phyloP scores from a whole-genome alignment of 2,113 vertebrate species.

The Anseranas semipalmata region DNA sequence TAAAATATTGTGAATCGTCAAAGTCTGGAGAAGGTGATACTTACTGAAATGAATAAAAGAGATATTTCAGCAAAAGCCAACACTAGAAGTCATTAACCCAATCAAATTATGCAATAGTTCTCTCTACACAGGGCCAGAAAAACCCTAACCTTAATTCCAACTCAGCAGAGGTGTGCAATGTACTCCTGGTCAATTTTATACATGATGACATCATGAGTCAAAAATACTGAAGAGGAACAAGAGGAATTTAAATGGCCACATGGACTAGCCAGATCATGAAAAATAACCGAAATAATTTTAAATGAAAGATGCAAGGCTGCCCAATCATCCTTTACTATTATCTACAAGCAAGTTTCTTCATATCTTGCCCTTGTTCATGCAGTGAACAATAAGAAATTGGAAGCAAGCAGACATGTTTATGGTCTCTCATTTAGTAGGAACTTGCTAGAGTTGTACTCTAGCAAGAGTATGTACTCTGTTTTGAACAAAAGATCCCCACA shows the following conservation, averaged over 20 bases:
- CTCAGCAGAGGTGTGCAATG: background rate
- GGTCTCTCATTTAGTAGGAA: background rate
- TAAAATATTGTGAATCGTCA: background rate
- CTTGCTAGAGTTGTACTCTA: no score
- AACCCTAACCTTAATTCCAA: background rate
- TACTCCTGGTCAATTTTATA: background rate
- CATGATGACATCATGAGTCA: background rate
- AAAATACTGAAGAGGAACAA: background rate
- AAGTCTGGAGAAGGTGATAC: background rate
- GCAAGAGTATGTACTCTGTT: background rate
- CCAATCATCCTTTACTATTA: background rate
- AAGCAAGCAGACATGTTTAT: background rate
- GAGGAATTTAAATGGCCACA: background rate
- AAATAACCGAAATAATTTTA: background rate
- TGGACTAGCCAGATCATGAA: background rate
- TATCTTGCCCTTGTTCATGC: background rate
- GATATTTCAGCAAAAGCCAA: background rate
- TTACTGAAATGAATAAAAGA: background rate
- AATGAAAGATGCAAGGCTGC: background rate
- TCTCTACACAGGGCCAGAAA: background rate
- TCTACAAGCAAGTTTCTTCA: background rate
- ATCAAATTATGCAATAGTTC: background rate
- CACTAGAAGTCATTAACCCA: background rate
- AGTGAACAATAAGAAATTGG: background rate
- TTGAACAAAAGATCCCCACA: background rate